phyloP scores from a whole-genome alignment of 2,888 invertebrate species.

The Alviniconcha strummeri region DNA sequence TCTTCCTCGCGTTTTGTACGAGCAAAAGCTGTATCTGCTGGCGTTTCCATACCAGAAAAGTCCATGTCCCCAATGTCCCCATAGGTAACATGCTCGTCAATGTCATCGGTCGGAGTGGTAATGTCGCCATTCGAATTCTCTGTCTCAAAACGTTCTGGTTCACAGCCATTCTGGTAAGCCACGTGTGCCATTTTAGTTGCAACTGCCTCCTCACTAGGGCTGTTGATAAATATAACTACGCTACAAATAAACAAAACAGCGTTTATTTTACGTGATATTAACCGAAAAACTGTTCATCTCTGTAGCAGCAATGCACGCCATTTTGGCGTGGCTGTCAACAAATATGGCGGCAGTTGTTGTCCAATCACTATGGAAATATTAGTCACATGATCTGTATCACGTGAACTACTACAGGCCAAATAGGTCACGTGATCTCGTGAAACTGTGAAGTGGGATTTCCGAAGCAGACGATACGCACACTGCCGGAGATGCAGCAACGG shows the following conservation, averaged over 20 bases:
- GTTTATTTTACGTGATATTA: too few relatives aligned
- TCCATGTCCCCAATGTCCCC: neutral
- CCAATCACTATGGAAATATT: constrained; percentile 54
- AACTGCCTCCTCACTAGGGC: neutral
- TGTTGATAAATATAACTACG: too few relatives aligned
- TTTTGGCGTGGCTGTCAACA: constrained; percentile 41
- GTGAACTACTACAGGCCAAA: neutral
- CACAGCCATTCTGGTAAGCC: constrained; percentile 14
- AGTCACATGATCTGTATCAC: constrained; percentile 38
- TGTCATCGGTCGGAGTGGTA: constrained; percentile 27
- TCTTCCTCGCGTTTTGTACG: constrained; percentile 55
- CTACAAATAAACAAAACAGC: too few relatives aligned
- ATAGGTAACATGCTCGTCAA: neutral
- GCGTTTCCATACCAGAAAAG: constrained; percentile 30
- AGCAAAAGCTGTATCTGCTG: constrained; percentile 49
- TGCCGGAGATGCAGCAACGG: neutral
- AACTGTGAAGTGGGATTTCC: neutral
- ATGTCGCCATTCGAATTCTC: constrained; percentile 28
- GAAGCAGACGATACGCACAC: constrained; percentile 27
- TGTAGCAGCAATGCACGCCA: constrained; percentile 33
- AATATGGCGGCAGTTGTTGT: constrained; percentile 53
- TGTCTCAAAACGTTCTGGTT: neutral
- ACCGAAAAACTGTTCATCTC: too few relatives aligned
- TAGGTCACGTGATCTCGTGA: constrained; percentile 26
- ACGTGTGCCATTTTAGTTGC: constrained; percentile 12